Base-by-base conservation (phyloP, 2,888 invertebrate genomes). In the Morpho helenor region DNA sequence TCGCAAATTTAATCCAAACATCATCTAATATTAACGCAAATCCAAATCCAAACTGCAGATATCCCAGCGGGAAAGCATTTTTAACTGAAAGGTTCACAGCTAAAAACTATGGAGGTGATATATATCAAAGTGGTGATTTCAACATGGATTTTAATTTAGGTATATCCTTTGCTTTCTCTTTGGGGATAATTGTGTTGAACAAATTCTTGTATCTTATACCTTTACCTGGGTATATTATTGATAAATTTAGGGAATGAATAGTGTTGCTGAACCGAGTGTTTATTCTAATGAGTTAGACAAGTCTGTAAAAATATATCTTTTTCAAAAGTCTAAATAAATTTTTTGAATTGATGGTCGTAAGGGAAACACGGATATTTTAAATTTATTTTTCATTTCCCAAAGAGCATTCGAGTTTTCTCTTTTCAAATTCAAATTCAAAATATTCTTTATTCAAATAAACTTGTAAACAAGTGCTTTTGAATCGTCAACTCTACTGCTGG, bases 151-250 rank as follows among this genome's bases (percentile, higher is more conserved):
- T 95, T 53, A 97, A 97, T 87, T 92, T 97, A 57, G 94, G 96
- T 0, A 93, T 97, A 39, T 94, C 96, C 0, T 94, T 97, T 64
- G 96, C 96, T 0, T 97, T 97, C 73, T 94, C 96, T 0, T 85
- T 95, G 0, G 96, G 96, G 1, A 92, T 97, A 68, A 94, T 96
- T 64, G 92, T 97, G 50, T 92, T 97, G 6, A 97, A 97, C 77
- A 94, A 97, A 78, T 93, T 98, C 62, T 85, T 97, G 55, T 98
- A 97, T 82, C 85, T 97, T 49, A 92, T 97, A 69, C 97, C 97
- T 0, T 82, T 97, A 69, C 97, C 97, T 0, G 93, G 94, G 42
- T 96, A 95, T 75, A 92, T 97, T 9, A 96, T 96, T 73, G 95
- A 95, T 63, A 98, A 98, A 84, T 98, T 97, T 86, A 93, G 96